These are phyloP conservation scores for Trichogramma dendrolimi DNA, from an alignment of 2,888 invertebrate species.

Conservation along the genomic window DNA sequence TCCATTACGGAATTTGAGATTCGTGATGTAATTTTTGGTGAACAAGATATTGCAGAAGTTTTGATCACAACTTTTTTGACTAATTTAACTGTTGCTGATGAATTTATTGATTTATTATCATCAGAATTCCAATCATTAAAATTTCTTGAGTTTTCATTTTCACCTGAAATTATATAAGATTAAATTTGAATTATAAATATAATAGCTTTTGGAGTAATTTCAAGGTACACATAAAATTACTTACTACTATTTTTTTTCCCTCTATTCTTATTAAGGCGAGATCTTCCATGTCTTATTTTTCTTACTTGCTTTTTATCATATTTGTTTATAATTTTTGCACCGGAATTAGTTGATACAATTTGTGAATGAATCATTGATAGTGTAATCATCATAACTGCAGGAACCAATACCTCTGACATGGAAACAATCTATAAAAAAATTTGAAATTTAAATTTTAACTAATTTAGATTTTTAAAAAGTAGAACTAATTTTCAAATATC, in stretches of 20 bases:
- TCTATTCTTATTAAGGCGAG: conserved; percentile 44
- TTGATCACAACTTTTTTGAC: conserved; percentile 46
- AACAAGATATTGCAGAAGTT: conserved; percentile 20
- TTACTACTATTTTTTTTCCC: conserved; percentile 40
- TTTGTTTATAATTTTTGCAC: conserved; percentile 35
- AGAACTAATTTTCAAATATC: neutral
- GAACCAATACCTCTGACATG: conserved; percentile 68
- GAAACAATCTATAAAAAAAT: conserved; percentile 56
- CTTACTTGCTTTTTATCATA: conserved; percentile 39
- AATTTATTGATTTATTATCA: conserved; percentile 32
- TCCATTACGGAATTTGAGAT: too few relatives aligned
- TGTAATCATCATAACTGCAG: conserved; percentile 68
- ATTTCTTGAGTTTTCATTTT: conserved; percentile 39
- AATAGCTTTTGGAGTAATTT: conserved; percentile 10
- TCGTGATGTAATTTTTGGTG: too few relatives aligned
- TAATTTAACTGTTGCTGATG: conserved; percentile 45
- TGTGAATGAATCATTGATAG: conserved; percentile 76
- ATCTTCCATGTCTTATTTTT: conserved; percentile 41
- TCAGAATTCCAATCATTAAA: conserved; percentile 39
- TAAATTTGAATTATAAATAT: conserved; percentile 6
- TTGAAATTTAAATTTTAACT: neutral
- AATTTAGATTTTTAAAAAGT: neutral
- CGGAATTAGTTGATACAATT: conserved; percentile 68
- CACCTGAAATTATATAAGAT: conserved; percentile 29
- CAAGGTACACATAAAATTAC: conserved; percentile 19